A percentile compares a stretch with the other conserved stretches of the same genome.
These are phyloP conservation scores for Cirrhinus mrigala DNA, from an alignment of 2,797 vertebrate species.

Conservation along the genomic window DNA sequence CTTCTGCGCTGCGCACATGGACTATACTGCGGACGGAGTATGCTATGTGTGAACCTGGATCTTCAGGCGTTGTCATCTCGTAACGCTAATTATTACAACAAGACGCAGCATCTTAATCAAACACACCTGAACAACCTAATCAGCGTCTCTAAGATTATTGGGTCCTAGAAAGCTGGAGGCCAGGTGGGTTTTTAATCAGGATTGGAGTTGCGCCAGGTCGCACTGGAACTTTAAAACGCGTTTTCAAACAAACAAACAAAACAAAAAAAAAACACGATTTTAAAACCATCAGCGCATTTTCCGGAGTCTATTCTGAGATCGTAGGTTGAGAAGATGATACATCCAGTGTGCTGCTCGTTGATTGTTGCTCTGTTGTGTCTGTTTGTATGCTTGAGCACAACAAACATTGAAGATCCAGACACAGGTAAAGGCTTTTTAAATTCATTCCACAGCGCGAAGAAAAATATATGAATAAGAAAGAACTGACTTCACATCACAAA, in stretches of 20 bases:
- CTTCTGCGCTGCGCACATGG: no score
- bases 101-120: neutral
- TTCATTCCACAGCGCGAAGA: no score
- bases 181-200: neutral
- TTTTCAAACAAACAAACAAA: no score
- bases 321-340: slow-evolving; percentile 64
- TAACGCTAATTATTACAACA: no score
- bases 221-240: no score
- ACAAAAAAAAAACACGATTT: no score
- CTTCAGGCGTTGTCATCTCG: no score
- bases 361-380: slow-evolving; percentile 61
- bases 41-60: no score
- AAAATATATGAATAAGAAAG: no score
- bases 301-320: slow-evolving; percentile 54
- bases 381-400: slow-evolving; percentile 50
- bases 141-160: neutral
- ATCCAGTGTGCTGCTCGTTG: slow-evolving; percentile 57
- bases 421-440: neutral
- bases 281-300: neutral
- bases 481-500: no score
- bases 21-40: no score
- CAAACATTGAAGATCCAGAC: neutral
- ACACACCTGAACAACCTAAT: neutral
- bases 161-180: neutral
- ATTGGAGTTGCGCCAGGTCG: no score